These are phyloP conservation scores for Bruchidius siliquastri DNA, from an alignment of 2,888 invertebrate species.

Conservation along the genomic window DNA sequence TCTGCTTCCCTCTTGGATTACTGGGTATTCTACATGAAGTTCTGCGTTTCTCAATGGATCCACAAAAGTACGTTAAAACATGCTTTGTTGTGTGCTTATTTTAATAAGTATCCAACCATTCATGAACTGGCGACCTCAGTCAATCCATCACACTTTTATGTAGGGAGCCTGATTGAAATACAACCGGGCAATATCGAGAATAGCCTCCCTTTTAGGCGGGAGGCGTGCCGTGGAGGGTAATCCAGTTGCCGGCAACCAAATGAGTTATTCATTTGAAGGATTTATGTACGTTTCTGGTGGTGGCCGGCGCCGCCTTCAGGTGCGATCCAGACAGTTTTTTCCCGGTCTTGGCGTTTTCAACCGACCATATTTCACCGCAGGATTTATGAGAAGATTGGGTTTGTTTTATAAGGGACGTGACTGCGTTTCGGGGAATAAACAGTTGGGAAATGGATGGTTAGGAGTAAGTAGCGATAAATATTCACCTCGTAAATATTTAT, in stretches of 20 bases:
- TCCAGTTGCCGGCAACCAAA: not conserved
- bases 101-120: not conserved
- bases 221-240: not conserved
- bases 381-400: not conserved
- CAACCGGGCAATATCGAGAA: not conserved
- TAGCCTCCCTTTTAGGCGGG: not conserved
- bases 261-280: not conserved
- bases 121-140: not conserved
- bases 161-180: not conserved
- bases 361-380: not conserved
- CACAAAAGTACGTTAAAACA: not conserved
- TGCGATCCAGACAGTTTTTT: not conserved
- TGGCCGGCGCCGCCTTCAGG: not conserved
- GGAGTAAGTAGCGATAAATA: not conserved
- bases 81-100: too few relatives aligned
- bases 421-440: not conserved
- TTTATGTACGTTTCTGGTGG: not conserved
- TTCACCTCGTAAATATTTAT: not conserved
- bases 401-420: not conserved
- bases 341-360: not conserved
- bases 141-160: not conserved
- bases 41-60: too few relatives aligned
- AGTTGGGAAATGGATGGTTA: not conserved
- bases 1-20: too few relatives aligned
- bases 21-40: too few relatives aligned